Evolutionary conservation across 53 echinoderm and acorn worm species (phyloP).

Genomic region (Luidia sarsii): DNA sequence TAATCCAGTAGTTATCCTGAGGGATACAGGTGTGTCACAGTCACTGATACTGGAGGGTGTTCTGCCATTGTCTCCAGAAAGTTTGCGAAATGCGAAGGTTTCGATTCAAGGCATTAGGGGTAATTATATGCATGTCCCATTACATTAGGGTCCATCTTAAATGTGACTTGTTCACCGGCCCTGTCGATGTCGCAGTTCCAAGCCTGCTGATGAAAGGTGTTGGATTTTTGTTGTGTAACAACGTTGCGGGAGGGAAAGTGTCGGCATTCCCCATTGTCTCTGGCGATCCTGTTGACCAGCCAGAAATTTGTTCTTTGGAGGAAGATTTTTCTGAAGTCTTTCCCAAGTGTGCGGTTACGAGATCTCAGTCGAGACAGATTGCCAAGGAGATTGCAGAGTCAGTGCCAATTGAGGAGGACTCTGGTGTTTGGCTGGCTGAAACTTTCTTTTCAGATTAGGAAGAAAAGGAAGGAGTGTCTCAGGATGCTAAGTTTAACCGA

Average conservation of each 20-base stretch:
- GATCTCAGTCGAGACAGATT: conserved; percentile 1
- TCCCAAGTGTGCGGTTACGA: neutral
- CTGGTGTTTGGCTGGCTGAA: conserved; percentile 44
- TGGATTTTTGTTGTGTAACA: conserved; percentile 12
- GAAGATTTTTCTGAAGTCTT: neutral
- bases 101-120: conserved; percentile 20
- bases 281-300: neutral
- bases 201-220: conserved; percentile 16
- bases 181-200: conserved; percentile 36
- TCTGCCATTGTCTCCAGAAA: neutral
- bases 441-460: conserved; percentile 18
- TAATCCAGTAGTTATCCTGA: conserved; percentile 17
- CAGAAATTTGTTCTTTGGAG: conserved; percentile 14
- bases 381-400: conserved; percentile 21
- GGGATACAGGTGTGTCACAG: conserved; percentile 43
- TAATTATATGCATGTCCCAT: conserved; percentile 14
- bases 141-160: conserved; percentile 18
- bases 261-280: neutral
- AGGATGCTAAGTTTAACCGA: conserved; percentile 16
- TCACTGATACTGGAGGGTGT: neutral
- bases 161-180: conserved; percentile 49
- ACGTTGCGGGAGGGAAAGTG: neutral
- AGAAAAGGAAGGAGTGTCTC: neutral
- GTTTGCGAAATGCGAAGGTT: neutral
- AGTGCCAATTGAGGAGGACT: conserved; percentile 26